Evolutionary conservation across 2,888 invertebrate genomes (phyloP).

Genomic region (Leucoma salicis): DNA sequence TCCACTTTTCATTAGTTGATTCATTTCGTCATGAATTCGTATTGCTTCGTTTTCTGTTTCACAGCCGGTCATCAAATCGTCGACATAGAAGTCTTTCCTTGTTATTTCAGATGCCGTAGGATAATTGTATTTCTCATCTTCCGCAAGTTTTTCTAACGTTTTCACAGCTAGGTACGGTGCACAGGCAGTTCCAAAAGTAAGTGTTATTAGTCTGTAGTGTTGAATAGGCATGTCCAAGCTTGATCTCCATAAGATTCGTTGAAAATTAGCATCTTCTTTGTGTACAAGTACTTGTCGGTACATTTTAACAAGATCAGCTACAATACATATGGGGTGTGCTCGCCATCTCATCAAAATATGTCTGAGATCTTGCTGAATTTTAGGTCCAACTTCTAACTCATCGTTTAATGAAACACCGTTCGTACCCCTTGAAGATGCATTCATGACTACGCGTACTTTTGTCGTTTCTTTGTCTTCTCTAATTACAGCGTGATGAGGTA

Average conservation of each 20-base stretch:
- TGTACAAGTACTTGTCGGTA: background rate
- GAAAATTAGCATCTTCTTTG: conserved; percentile 4
- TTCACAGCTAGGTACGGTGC: background rate
- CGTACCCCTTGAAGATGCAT: background rate
- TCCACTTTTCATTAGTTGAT: background rate
- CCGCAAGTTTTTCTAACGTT: background rate
- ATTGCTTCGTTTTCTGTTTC: background rate
- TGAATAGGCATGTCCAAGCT: no score
- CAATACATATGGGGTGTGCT: conserved; percentile 2
- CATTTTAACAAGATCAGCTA: conserved; percentile 5
- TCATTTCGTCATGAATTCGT: background rate
- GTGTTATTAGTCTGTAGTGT: conserved; percentile 3
- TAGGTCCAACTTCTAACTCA: conserved; percentile 5
- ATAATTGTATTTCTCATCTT: background rate
- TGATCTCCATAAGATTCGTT: conserved; percentile 6
- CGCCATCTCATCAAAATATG: background rate
- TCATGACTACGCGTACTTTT: background rate
- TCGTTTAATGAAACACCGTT: conserved; percentile 7
- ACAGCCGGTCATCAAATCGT: background rate
- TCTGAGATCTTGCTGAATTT: conserved; percentile 5
- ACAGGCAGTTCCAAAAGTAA: conserved; percentile 4
- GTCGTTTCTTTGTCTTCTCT: background rate
- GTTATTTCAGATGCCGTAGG: background rate
- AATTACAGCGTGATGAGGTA: background rate
- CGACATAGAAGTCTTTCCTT: background rate